Conservation (phyloP, 2,888 invertebrate genomes). For the Exephanes ischioxanthus region DNA sequence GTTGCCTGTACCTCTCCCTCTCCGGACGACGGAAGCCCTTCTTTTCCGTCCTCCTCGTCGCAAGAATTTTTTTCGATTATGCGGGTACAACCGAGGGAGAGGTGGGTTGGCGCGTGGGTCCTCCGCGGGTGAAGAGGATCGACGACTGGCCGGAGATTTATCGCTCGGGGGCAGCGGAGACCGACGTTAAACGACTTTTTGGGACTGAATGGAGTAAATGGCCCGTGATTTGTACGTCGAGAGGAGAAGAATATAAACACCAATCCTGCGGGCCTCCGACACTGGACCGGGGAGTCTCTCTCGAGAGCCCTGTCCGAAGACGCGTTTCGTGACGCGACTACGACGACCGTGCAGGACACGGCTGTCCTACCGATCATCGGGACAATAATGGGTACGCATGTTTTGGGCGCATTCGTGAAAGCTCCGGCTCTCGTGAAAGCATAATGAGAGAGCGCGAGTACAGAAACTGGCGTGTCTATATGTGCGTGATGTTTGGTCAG, state of each 20-base stretch:
- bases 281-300: not conserved
- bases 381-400: constrained; percentile 77
- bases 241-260: constrained; percentile 33
- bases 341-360: constrained; percentile 57
- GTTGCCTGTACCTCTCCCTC: not conserved
- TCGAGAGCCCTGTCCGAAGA: constrained; percentile 11
- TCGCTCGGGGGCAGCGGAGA: constrained; percentile 73
- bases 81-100: not conserved
- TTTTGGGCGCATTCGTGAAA: constrained; percentile 77
- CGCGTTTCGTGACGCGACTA: constrained; percentile 35
- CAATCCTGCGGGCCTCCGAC: constrained; percentile 4
- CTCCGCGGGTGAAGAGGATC: constrained; percentile 15
- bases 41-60: constrained; percentile 8
- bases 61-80: constrained; percentile 22
- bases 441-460: constrained; percentile 77
- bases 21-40: not conserved
- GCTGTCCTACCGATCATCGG: constrained; percentile 52
- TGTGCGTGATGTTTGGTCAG: constrained; percentile 62
- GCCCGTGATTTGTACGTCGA: constrained; percentile 83
- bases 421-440: constrained; percentile 68
- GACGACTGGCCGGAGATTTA: constrained; percentile 76
- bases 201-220: constrained; percentile 82
- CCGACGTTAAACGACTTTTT: constrained; percentile 81
- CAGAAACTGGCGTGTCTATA: constrained; percentile 59
- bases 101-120: constrained; percentile 43